Base-by-base conservation (phyloP, 2,888 invertebrate genomes). In the Mamestra brassicae region DNA sequence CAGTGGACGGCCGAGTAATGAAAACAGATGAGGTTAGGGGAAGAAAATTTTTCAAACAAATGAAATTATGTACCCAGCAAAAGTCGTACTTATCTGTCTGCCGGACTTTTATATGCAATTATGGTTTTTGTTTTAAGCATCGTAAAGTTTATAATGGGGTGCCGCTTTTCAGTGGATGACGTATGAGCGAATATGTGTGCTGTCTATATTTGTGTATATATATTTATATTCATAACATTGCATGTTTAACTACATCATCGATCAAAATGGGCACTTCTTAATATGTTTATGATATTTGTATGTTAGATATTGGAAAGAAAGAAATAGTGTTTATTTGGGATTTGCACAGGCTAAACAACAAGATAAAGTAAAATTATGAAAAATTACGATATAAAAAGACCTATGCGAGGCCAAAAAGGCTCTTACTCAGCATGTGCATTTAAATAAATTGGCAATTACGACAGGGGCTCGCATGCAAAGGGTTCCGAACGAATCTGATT, bases 1-100 rank as follows among this genome's bases (percentile, higher is more conserved):
- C 80, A 71, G 88, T 87, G 89, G 89, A 90, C 88, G 89, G 81
- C 72, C 71, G 76, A 84, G 82, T 91, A 91, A 91, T 90, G 90
- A 91, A 90, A 91, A 91, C 89, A 87, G 87, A 91, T 91, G 90
- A 89, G 83, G 88, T 85, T 84, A 81, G 85, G 87, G 85, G 71
- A 83, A 85, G 84, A 85, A 85, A 86, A 83, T 76, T 81, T 87
- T 84, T 74, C 79, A 78, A 86, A 85, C 84, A 88, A 88, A 87
- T 89, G 78, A 86, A 88, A 88, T 84, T 81, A 83, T 68, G 68
- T 73, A 76, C 76, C 72, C 69, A 71, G 74, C 65, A 80, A 70
- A 74, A 76, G 64, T 78, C 60, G 7, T 74, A 76, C 62, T 76
- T 75, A 79, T 75, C 74, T 76, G 58, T 76, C 54, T 66, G 72